Conservation (phyloP, 2,888 invertebrate genomes). For the Apodemia zela region DNA sequence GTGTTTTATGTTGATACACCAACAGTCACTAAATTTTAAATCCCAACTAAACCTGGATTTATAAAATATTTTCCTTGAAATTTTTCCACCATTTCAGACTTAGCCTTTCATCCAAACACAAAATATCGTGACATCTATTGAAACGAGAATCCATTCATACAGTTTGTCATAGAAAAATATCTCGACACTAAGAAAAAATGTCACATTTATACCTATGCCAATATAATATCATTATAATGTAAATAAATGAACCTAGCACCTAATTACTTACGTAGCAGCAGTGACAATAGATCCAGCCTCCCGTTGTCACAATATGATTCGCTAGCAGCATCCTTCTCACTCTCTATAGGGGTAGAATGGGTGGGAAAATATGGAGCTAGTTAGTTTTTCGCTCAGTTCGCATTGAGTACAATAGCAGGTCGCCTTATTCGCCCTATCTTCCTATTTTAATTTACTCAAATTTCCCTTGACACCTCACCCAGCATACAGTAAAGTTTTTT, state of each 20-base stretch:
- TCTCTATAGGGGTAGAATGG: conserved; percentile 30
- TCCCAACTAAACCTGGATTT: not conserved
- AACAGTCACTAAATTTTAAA: not conserved
- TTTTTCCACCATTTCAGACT: conserved; percentile 14
- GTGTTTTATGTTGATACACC: not conserved
- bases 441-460: conserved; percentile 81
- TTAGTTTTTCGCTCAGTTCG: conserved; percentile 57
- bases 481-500: conserved; percentile 49
- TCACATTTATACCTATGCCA: conserved; percentile 30
- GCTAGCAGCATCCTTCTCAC: conserved; percentile 38
- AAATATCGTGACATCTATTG: conserved; percentile 10
- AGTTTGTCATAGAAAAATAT: conserved; percentile 15
- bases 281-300: conserved; percentile 51
- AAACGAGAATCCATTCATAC: conserved; percentile 6
- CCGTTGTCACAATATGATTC: conserved; percentile 46
- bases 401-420: conserved; percentile 59
- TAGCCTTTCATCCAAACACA: conserved; percentile 15
- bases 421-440: conserved; percentile 74
- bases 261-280: conserved; percentile 72
- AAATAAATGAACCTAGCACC: conserved; percentile 54
- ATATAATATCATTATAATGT: conserved; percentile 40
- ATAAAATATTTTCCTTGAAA: conserved; percentile 6
- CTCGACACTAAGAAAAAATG: conserved; percentile 22
- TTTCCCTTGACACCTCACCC: conserved; percentile 80
- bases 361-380: conserved; percentile 49